Evolutionary conservation across 2,888 invertebrate genomes (phyloP).

Genomic region (Acholoe squamosa): DNA sequence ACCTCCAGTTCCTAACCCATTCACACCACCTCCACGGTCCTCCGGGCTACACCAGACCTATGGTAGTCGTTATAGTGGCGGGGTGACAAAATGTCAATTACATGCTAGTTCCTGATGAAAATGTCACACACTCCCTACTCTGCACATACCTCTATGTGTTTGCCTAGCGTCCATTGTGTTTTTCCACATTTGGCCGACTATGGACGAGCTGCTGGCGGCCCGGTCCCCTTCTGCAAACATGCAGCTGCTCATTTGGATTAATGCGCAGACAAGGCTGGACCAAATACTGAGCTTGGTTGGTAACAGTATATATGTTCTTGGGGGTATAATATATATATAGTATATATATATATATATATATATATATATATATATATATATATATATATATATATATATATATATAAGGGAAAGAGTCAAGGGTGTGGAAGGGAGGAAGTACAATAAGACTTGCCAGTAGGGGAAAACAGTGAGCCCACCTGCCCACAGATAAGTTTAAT

Average conservation of each 20-base stretch:
- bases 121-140: not conserved
- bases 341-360: too few relatives aligned
- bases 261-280: not conserved
- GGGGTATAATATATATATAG: too few relatives aligned
- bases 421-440: too few relatives aligned
- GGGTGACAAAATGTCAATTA: conserved; percentile 32
- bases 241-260: not conserved
- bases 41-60: not conserved
- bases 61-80: not conserved
- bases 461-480: too few relatives aligned
- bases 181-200: not conserved
- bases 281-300: not conserved
- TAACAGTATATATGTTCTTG: not conserved
- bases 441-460: too few relatives aligned
- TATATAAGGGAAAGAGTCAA: too few relatives aligned
- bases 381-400: too few relatives aligned
- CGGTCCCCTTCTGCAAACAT: not conserved
- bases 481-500: too few relatives aligned
- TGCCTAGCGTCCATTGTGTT: not conserved
- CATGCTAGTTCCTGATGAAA: not conserved
- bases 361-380: too few relatives aligned
- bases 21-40: not conserved
- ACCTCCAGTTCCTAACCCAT: not conserved
- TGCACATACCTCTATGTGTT: not conserved
- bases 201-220: not conserved